Evolutionary conservation across 2,797 vertebrate species (phyloP).

Genomic region (Sebastes hubbsi): DNA sequence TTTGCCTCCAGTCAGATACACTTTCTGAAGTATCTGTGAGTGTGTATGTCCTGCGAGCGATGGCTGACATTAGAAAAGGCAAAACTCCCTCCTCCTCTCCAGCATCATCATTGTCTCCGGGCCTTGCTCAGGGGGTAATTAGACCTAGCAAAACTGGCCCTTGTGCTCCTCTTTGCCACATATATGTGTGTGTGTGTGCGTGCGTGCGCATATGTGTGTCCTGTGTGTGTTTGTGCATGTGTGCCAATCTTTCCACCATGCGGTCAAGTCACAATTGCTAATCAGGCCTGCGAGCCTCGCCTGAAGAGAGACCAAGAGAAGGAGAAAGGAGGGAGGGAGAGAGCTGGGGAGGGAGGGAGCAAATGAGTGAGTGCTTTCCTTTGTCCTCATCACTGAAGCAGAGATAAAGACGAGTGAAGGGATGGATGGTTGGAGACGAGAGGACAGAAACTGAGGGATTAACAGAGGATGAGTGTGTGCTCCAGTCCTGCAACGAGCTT

Average conservation of each 20-base stretch:
- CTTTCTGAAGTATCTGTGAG: conserved; percentile 30
- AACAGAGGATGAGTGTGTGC: conserved; percentile 71
- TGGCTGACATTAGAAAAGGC: conserved; percentile 77
- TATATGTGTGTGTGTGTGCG: conserved; percentile 37
- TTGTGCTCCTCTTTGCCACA: conserved; percentile 53
- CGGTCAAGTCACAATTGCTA: conserved; percentile 80
- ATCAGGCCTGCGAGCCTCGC: conserved; percentile 73
- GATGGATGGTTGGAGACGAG: conserved; percentile 72
- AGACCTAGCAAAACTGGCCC: conserved; percentile 66
- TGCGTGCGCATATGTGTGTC: conserved; percentile 4
- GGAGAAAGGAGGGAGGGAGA: conserved; percentile 19
- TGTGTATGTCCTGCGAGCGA: conserved; percentile 59
- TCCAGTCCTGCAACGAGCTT: conserved; percentile 61
- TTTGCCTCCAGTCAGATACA: conserved; percentile 52
- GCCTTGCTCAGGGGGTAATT: conserved; percentile 65
- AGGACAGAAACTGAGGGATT: conserved; percentile 70
- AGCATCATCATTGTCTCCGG: conserved; percentile 30
- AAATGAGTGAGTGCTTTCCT: conserved; percentile 78
- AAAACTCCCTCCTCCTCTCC: conserved; percentile 57
- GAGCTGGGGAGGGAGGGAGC: conserved; percentile 33
- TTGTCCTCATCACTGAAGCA: conserved; percentile 80
- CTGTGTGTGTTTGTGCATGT: conserved; percentile 47
- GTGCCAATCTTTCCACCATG: conserved; percentile 74
- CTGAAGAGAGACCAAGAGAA: conserved; percentile 65
- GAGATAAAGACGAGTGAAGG: conserved; percentile 76